phyloP scores from a whole-genome alignment of 2,113 vertebrate species.

The Atlantisia rogersi region DNA sequence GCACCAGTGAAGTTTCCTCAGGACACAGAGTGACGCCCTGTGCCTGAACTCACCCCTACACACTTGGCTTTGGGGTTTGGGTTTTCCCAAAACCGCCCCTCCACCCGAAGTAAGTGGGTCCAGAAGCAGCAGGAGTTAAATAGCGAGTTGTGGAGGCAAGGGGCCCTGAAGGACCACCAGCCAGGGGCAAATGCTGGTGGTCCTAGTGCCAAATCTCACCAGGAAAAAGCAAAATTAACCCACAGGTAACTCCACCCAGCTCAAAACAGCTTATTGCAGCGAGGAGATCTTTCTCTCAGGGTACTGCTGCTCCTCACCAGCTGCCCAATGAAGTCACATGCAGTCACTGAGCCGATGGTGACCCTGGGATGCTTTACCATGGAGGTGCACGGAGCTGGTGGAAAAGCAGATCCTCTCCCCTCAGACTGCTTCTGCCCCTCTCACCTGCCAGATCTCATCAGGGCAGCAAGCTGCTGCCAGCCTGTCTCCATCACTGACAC shows the following conservation, averaged over 20 bases:
- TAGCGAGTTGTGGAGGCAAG: fast-evolving
- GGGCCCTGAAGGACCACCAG: background rate
- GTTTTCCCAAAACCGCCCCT: background rate
- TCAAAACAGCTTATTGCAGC: background rate
- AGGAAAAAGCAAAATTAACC: background rate
- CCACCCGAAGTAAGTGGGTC: background rate
- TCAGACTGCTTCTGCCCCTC: background rate
- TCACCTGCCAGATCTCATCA: fast-evolving
- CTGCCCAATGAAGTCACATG: background rate
- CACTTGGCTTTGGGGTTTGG: too few relatives aligned
- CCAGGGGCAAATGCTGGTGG: background rate
- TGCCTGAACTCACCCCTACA: background rate
- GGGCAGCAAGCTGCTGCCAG: background rate
- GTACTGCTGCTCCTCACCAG: background rate
- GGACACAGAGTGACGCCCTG: background rate
- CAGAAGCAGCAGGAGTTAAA: background rate
- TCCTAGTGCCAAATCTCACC: background rate
- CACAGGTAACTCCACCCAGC: background rate
- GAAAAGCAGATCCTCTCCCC: background rate
- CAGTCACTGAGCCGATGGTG: background rate
- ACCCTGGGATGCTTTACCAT: background rate
- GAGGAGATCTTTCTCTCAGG: background rate
- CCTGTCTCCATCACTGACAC: fast-evolving
- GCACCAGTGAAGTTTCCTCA: background rate
- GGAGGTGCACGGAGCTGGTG: fast-evolving